These are phyloP conservation scores for Idaea straminata DNA, from an alignment of 2,888 invertebrate genomes.

Conservation along the genomic window DNA sequence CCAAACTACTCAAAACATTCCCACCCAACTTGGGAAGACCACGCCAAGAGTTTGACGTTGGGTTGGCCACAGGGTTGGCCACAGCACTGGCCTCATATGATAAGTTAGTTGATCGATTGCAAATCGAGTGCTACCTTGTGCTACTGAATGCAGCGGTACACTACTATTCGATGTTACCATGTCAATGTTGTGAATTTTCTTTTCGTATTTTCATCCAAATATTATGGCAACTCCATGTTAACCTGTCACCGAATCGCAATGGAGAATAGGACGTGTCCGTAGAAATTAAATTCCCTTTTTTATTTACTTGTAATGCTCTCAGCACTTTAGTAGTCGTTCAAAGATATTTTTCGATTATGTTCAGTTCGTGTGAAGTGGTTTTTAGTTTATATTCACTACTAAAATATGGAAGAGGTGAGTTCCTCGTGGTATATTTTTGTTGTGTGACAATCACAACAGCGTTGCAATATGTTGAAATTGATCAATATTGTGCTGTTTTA, in stretches of 20 bases:
- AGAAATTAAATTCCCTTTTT: constrained; percentile 60
- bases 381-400: constrained; percentile 62
- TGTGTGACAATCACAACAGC: constrained; percentile 51
- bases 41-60: too few species aligned
- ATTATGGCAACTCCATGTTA: neutral
- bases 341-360: constrained; percentile 71
- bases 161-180: neutral
- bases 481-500: constrained; percentile 52
- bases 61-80: too few species aligned
- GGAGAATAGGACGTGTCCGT: constrained; percentile 72
- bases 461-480: constrained; percentile 37
- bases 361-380: constrained; percentile 61
- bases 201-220: too few species aligned
- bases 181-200: neutral
- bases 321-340: constrained; percentile 58
- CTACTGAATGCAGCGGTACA: neutral
- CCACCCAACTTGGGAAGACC: too few species aligned
- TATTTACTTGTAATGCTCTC: constrained; percentile 67
- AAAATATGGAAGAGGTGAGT: constrained; percentile 75
- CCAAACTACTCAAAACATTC: too few species aligned
- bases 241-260: constrained; percentile 53
- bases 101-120: neutral
- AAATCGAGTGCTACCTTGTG: neutral
- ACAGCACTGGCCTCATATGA: neutral
- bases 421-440: constrained; percentile 60